Evolutionary conservation across 2,888 invertebrate genomes (phyloP), one percentile per base, ranked within the genome.

Genomic region (Rotaria socialis): DNA sequence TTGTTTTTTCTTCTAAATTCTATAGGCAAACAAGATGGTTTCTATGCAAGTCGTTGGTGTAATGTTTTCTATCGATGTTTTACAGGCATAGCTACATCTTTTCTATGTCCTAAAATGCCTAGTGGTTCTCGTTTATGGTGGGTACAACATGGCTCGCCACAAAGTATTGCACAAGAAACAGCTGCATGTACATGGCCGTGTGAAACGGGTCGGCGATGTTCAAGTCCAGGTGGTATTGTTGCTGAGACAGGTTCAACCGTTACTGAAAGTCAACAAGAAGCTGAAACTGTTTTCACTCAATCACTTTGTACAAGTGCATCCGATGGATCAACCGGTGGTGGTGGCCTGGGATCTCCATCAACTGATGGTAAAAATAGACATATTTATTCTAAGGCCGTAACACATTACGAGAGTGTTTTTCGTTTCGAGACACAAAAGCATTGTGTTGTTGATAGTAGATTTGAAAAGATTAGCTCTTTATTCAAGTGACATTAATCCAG

Each of bases 11-110:
- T 60, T 27, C 14, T 27, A 7, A 4, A n/a, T n/a, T 60, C 11
- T 19, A 47, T 7, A 84, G 87, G 60, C 27, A 87, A 85, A 85
- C 84, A 55, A 60, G 85, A 87, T 56, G 87, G 87, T 27, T 87
- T 87, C 27, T 87, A 87, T 74, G 55, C 85, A 5, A 87, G 87
- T 56, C 85, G 85, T n/a, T 87, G 87, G 87, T 87, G 87, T 41
- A 87, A 87, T 67, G 87, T 85, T 0, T 87, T 85, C 52, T 87
- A 87, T 56, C 80, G 87, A 67, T 87, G 87, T 74, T 84, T 41
- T 35, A 85, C 84, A 8, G 74, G 84, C 14, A 87, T 84, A 35
- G 27, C 75, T n/a, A 85, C 35, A 75, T 80, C 85, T 43, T 87
- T 85, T 84, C 58, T 87, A 10, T 87, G 87, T 84, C 85, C 87